Percentiles rank a stretch among this genome's conserved stretches.
Conservation (phyloP, 2,113 vertebrate genomes). For the Proteles cristata region DNA sequence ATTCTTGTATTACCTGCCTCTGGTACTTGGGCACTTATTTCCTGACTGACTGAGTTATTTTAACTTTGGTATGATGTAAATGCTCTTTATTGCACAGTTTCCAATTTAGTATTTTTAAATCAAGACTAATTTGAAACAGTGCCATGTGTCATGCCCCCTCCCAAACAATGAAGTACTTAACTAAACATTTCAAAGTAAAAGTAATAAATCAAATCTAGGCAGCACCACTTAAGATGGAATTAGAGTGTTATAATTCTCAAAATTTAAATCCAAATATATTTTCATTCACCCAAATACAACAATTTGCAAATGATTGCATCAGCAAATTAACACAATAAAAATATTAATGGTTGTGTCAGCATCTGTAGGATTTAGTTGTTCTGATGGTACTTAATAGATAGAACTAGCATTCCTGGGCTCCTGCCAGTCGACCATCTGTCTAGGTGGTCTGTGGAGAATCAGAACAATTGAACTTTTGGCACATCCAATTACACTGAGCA, state of each 20-base stretch:
- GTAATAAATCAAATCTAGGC: conserved; percentile 20
- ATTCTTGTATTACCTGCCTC: conserved; percentile 82
- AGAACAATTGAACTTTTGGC: conserved; percentile 71
- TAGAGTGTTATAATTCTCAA: conserved; percentile 64
- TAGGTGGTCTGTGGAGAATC: conserved; percentile 48
- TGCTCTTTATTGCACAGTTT: conserved; percentile 81
- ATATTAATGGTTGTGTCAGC: conserved; percentile 18
- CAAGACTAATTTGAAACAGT: conserved; percentile 80
- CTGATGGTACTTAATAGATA: conserved; percentile 48
- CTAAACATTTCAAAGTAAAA: conserved; percentile 68
- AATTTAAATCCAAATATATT: conserved; percentile 79
- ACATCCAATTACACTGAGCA: conserved; percentile 44
- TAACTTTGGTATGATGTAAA: conserved; percentile 81
- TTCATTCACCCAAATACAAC: conserved; percentile 39
- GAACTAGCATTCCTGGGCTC: conserved; percentile 61
- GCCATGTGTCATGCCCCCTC: conserved; percentile 59
- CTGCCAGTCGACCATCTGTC: conserved; percentile 76
- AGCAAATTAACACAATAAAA: not conserved
- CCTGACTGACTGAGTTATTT: conserved; percentile 80
- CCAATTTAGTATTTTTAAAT: conserved; percentile 83
- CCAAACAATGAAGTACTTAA: conserved; percentile 60
- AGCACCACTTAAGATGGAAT: conserved; percentile 63
- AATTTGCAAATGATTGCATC: not conserved
- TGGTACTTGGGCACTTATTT: conserved; percentile 80
- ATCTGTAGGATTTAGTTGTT: conserved; percentile 57